Evolutionary conservation across 1,140 invertebrate genomes (phyloP), one percentile per base, ranked within the genome.

Genomic region (Trichogramma pretiosum): DNA sequence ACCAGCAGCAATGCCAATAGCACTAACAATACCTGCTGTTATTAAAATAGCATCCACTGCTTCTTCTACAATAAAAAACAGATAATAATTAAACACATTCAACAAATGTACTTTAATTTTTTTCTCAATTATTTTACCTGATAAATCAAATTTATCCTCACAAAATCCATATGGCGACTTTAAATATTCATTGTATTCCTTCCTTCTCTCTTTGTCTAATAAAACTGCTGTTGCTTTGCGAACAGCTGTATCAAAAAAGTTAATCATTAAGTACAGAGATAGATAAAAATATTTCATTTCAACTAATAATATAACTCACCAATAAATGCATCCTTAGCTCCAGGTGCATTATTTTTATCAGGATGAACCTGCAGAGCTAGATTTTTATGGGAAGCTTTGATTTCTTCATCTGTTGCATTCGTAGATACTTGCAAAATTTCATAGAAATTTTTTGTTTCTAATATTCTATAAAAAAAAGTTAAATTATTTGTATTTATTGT

Each of bases 271-370:
- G 7, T 22, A 10, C 18, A 38, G 11, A 3, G 21, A 38, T 22
- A 38, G 36, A 28, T 7, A 28, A 28, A 7, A 22, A 38, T 38
- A 13, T 11, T 38, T 7, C 10, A 26, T 16, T 4, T 16, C 2
- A 41, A n/a, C n/a, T n/a, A 28, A 21, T 28, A 28, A 17, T 8
- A 30, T 41, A 32, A 17, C 21, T 16, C 16, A 30, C 39, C 16
- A 11, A 26, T 14, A 14, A 41, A 41, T 13, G 22, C 26, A 17
- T 50, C 41, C 38, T 44, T 36, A 32, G 48, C 34, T 39, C 10
- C 26, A 32, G 48, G 41, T 23, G 23, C 13, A 30, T 50, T 45
- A 16, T 50, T 50, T 39, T 50, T 50, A 34, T 50, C 48, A 10
- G 48, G 48, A 37, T 50, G 48, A 17, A 50, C 41, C 39, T 28